Percentiles rank a stretch among this genome's conserved stretches.
Evolutionary conservation across 2,888 invertebrate species (phyloP).

Genomic region (Melieria picta): DNA sequence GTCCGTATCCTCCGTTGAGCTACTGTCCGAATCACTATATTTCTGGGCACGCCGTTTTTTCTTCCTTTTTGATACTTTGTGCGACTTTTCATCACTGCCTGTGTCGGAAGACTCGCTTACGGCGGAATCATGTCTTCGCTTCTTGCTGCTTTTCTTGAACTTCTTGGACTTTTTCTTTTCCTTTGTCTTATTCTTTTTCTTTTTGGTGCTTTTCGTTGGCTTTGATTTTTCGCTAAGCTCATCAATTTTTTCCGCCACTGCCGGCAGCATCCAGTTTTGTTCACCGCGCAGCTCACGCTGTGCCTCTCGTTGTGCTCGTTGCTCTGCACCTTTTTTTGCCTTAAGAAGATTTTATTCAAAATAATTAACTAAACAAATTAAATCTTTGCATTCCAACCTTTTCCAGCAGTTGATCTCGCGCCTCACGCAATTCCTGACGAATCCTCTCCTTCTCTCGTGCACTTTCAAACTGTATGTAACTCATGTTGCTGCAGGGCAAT

Average conservation of each 20-base stretch:
- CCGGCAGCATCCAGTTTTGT: constrained; percentile 57
- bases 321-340: constrained; percentile 54
- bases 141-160: constrained; percentile 29
- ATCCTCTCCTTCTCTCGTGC: constrained; percentile 57
- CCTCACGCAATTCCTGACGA: constrained; percentile 55
- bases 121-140: constrained; percentile 25
- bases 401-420: constrained; percentile 54
- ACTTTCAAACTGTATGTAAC: constrained; percentile 60
- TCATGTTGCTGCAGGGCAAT: constrained; percentile 48
- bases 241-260: constrained; percentile 51
- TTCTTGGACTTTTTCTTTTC: constrained; percentile 41
- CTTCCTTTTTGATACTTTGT: constrained; percentile 36
- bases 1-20: background rate
- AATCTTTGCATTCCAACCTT: constrained; percentile 42
- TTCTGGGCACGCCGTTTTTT: constrained; percentile 27
- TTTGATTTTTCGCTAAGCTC: constrained; percentile 57
- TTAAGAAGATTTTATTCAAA: constrained; percentile 36
- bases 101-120: constrained; percentile 38
- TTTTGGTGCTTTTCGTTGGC: constrained; percentile 55
- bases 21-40: constrained; percentile 5
- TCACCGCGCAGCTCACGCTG: constrained; percentile 56
- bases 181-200: constrained; percentile 49
- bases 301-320: constrained; percentile 48
- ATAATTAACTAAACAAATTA: background rate
- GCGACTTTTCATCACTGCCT: constrained; percentile 30